Evolutionary conservation across 1,140 invertebrate species (phyloP).

Genomic region (Piezodorus guildinii): DNA sequence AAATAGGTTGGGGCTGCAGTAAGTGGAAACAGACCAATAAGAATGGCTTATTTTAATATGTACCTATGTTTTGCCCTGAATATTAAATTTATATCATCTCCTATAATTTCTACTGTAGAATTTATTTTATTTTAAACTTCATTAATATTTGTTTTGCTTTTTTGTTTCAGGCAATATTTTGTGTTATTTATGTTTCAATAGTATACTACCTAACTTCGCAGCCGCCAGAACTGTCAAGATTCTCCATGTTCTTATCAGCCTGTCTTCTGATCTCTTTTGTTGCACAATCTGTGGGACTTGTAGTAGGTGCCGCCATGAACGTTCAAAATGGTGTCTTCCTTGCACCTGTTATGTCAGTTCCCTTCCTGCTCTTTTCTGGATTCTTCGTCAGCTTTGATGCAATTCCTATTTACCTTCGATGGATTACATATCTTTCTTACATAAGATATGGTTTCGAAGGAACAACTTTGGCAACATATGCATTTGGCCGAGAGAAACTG

Average conservation of each 20-base stretch:
- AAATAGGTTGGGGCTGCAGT: no score
- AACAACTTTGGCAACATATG: conserved; percentile 85
- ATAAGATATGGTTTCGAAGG: conserved; percentile 93
- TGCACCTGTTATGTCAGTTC: conserved; percentile 89
- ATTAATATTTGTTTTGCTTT: background rate
- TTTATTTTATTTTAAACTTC: no score
- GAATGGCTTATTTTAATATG: no score
- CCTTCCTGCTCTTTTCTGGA: conserved; percentile 85
- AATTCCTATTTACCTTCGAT: conserved; percentile 86
- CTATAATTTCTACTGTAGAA: no score
- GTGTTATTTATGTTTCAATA: conserved; percentile 81
- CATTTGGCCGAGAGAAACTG: conserved; percentile 66
- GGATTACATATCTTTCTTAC: conserved; percentile 92
- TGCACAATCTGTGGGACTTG: conserved; percentile 86
- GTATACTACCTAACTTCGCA: conserved; percentile 93
- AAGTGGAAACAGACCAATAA: no score
- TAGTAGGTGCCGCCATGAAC: conserved; percentile 90
- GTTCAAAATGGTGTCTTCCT: conserved; percentile 92
- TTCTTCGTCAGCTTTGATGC: conserved; percentile 97
- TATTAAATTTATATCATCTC: no score
- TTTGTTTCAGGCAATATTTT: conserved; percentile 65
- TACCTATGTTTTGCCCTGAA: no score
- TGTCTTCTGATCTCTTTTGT: conserved; percentile 88
- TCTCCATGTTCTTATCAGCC: conserved; percentile 77
- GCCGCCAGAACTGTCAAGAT: conserved; percentile 68